Evolutionary conservation across 2,888 invertebrate species (phyloP).

Genomic region (Lypha dubia): DNA sequence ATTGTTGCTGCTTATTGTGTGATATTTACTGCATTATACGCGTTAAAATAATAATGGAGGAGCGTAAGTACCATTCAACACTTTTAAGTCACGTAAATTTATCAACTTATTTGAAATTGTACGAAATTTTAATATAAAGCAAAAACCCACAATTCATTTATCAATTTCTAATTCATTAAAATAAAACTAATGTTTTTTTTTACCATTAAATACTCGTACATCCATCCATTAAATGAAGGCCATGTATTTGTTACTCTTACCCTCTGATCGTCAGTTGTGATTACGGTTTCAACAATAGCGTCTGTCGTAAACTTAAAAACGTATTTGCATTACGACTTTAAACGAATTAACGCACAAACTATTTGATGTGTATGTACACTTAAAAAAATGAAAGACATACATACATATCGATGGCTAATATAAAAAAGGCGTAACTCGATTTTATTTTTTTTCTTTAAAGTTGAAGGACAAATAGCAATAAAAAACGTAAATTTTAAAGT

Average conservation of each 20-base stretch:
- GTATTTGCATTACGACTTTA: background rate
- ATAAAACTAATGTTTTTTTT: background rate
- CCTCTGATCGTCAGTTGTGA: background rate
- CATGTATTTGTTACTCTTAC: conserved; percentile 4
- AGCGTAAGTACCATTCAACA: conserved; percentile 49
- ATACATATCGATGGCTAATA: too few species aligned
- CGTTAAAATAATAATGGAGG: conserved; percentile 49
- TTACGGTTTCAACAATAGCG: background rate
- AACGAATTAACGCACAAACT: too few species aligned
- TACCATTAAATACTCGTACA: background rate
- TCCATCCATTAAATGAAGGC: background rate
- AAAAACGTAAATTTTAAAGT: too few species aligned
- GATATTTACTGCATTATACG: background rate
- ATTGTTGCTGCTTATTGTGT: background rate
- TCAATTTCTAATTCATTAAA: background rate
- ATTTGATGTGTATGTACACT: too few species aligned
- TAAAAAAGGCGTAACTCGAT: too few species aligned
- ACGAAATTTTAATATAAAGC: conserved; percentile 10
- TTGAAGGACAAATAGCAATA: too few species aligned
- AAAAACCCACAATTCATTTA: background rate
- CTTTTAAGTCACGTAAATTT: conserved; percentile 53
- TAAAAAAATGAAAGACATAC: too few species aligned
- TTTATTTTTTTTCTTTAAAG: too few species aligned
- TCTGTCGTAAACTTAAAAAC: too few species aligned
- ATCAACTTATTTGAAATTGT: conserved; percentile 18